Conservation (phyloP, 2,888 invertebrate genomes). For the Xylocampa areola region DNA sequence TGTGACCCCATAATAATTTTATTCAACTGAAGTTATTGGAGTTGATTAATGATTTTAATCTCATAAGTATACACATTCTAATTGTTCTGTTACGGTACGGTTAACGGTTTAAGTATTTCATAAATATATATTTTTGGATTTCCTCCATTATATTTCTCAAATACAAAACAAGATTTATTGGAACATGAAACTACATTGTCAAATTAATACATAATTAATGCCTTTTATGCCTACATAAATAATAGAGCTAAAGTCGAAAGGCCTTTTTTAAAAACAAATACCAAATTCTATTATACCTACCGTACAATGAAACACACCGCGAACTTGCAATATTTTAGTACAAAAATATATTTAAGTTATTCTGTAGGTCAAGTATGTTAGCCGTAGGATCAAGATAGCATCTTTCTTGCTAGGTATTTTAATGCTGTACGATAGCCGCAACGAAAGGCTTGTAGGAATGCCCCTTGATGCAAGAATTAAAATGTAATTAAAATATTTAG, state of each 20-base stretch:
- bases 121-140: too few relatives aligned
- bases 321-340: conserved; percentile 10
- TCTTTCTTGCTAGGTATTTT: conserved; percentile 36
- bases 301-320: not conserved
- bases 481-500: not conserved
- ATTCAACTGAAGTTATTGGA: conserved; percentile 9
- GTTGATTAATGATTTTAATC: conserved; percentile 14
- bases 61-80: not conserved
- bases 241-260: too few relatives aligned
- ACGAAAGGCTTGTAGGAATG: conserved; percentile 28
- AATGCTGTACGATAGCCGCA: conserved; percentile 33
- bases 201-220: too few relatives aligned
- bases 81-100: not conserved
- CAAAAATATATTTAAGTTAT: conserved; percentile 39
- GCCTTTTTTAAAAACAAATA: too few relatives aligned
- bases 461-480: conserved; percentile 4
- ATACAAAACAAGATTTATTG: too few relatives aligned
- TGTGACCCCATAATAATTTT: conserved; percentile 10
- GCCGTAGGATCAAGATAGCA: conserved; percentile 43
- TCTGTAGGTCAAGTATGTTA: conserved; percentile 31
- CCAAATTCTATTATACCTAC: not conserved
- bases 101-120: not conserved
- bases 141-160: too few relatives aligned
- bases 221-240: too few relatives aligned
- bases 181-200: too few relatives aligned